Evolutionary conservation across 1,140 invertebrate genomes (phyloP).

Genomic region (Atta texana): DNA sequence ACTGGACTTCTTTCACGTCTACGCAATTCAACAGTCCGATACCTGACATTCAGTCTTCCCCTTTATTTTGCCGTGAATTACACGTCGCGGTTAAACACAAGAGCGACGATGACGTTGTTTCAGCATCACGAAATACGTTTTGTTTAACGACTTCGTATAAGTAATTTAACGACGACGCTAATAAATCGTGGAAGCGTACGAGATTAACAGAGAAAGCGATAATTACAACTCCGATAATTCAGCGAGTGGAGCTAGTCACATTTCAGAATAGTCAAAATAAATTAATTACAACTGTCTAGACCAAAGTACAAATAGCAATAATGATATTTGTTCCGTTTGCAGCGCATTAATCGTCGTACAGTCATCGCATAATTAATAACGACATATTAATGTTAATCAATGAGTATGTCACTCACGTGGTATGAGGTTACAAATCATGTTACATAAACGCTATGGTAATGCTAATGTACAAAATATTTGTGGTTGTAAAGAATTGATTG

Average conservation of each 20-base stretch:
- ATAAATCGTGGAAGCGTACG: conserved; percentile 53
- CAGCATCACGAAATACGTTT: conserved; percentile 34
- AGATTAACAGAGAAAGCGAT: conserved; percentile 52
- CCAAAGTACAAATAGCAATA: conserved; percentile 60
- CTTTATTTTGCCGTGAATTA: conserved; percentile 28
- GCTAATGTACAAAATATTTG: conserved; percentile 26
- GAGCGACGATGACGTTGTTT: conserved; percentile 22
- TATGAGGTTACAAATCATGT: conserved; percentile 38
- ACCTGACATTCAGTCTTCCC: background rate
- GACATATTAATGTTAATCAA: conserved; percentile 61
- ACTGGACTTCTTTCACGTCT: conserved; percentile 1
- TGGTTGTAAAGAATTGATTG: background rate
- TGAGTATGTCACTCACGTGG: conserved; percentile 52
- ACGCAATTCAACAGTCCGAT: background rate
- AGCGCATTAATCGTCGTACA: conserved; percentile 53
- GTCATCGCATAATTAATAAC: conserved; percentile 60
- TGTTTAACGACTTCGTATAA: conserved; percentile 42
- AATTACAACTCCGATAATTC: conserved; percentile 59
- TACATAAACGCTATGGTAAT: conserved; percentile 45
- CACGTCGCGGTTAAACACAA: conserved; percentile 14
- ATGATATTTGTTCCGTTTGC: conserved; percentile 56
- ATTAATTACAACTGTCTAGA: conserved; percentile 60
- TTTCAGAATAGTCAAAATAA: conserved; percentile 63
- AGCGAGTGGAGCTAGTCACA: conserved; percentile 42
- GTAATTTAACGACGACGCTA: conserved; percentile 60